These are phyloP conservation scores for Eurystomus gularis DNA, from an alignment of 2,113 vertebrate species.

Conservation along the genomic window DNA sequence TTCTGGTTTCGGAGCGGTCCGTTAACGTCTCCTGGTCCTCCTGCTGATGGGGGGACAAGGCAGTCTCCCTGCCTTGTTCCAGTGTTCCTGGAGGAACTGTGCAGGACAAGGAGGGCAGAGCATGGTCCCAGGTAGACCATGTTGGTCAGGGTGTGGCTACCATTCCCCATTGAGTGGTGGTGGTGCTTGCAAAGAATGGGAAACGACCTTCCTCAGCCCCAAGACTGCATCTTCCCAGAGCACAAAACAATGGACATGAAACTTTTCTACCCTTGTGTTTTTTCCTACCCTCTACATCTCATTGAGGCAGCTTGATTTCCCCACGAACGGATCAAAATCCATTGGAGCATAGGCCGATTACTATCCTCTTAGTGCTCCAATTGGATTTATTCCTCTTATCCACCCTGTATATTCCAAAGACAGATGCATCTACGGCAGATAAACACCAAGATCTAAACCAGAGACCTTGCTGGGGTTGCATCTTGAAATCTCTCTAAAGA, in stretches of 20 bases:
- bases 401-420: neutral
- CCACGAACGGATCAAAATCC: neutral
- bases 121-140: rapidly evolving
- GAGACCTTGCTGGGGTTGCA: neutral
- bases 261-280: neutral
- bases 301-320: neutral
- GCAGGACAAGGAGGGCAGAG: neutral
- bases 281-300: neutral
- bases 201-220: neutral
- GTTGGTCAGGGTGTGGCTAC: neutral
- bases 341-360: neutral
- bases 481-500: slow-evolving; percentile 11
- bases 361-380: neutral
- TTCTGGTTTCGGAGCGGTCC: neutral
- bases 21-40: neutral
- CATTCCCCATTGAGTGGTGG: rapidly evolving
- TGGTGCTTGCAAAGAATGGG: neutral
- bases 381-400: slow-evolving; percentile 10
- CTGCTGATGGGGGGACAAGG: neutral
- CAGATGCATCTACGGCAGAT: neutral
- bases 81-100: neutral
- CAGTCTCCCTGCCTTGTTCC: too few relatives aligned
- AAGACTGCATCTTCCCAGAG: neutral
- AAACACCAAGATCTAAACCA: slow-evolving; percentile 33
- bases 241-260: neutral